Conservation (phyloP, 2,113 vertebrate genomes). For the Calidris pugnax region DNA sequence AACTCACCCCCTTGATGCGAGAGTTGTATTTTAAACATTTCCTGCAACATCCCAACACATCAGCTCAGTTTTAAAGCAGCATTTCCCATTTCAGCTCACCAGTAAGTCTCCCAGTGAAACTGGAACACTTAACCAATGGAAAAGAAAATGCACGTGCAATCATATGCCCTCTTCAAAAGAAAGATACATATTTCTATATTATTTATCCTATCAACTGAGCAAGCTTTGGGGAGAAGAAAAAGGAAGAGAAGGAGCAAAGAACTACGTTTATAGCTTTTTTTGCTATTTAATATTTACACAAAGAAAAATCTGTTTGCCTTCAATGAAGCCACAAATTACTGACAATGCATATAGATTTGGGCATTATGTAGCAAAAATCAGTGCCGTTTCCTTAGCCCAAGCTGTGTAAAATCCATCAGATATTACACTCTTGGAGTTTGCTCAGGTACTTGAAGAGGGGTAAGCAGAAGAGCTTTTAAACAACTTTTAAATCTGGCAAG, state of each 20-base stretch:
- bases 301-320: constrained; percentile 18
- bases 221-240: neutral
- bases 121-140: constrained; percentile 36
- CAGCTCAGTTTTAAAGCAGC: neutral
- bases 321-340: neutral
- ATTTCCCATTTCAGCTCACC: neutral
- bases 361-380: neutral
- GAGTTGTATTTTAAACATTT: neutral
- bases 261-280: neutral
- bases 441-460: neutral
- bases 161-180: constrained; percentile 42
- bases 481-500: neutral
- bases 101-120: neutral
- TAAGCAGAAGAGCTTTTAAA: neutral
- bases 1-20: neutral
- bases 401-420: neutral
- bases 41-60: neutral
- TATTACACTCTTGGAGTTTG: neutral
- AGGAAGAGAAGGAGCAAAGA: neutral
- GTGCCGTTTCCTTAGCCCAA: neutral
- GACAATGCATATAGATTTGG: neutral
- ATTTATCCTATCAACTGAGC: constrained; percentile 44
- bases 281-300: constrained; percentile 32
- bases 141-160: constrained; percentile 47
- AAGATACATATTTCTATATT: too few species aligned